These are phyloP conservation scores for Blennius ocellaris DNA, from an alignment of 2,113 vertebrate species.

Conservation along the genomic window DNA sequence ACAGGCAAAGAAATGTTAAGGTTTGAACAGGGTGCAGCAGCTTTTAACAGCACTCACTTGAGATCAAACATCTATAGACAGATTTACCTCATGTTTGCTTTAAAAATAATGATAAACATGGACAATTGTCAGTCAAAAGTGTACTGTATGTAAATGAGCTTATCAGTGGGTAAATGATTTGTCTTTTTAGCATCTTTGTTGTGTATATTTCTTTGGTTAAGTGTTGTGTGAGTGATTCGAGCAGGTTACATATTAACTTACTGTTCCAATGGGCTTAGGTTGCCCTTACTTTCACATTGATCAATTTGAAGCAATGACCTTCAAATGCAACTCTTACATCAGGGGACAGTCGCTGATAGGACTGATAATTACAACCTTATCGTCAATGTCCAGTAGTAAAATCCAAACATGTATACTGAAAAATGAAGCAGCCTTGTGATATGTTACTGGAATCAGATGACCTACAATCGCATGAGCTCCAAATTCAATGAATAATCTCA, in stretches of 20 bases:
- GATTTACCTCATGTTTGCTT: not conserved
- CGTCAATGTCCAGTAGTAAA: not conserved
- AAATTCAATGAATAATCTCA: too few species aligned
- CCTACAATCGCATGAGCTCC: too few species aligned
- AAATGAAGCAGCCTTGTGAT: too few species aligned
- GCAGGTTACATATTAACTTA: constrained; percentile 48
- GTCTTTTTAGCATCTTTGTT: not conserved
- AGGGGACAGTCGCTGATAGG: not conserved
- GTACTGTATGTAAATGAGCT: too few species aligned
- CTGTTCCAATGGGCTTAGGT: not conserved
- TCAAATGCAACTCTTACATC: not conserved
- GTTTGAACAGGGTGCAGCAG: constrained; percentile 7
- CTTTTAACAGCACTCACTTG: not conserved
- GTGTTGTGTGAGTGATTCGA: constrained; percentile 7
- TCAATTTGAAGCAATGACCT: constrained; percentile 17
- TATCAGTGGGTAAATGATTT: not conserved
- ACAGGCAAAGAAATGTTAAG: not conserved
- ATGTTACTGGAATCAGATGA: too few species aligned
- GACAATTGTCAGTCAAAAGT: not conserved
- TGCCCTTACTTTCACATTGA: constrained; percentile 16
- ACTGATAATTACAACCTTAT: not conserved
- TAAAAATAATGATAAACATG: not conserved
- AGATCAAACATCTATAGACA: constrained; percentile 19
- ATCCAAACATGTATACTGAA: too few species aligned
- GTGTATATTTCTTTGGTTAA: not conserved